Percentiles rank a stretch among this genome's conserved stretches.
phyloP scores from a whole-genome alignment of 2,797 vertebrate genomes.

The Melanotaenia maccullochi region DNA sequence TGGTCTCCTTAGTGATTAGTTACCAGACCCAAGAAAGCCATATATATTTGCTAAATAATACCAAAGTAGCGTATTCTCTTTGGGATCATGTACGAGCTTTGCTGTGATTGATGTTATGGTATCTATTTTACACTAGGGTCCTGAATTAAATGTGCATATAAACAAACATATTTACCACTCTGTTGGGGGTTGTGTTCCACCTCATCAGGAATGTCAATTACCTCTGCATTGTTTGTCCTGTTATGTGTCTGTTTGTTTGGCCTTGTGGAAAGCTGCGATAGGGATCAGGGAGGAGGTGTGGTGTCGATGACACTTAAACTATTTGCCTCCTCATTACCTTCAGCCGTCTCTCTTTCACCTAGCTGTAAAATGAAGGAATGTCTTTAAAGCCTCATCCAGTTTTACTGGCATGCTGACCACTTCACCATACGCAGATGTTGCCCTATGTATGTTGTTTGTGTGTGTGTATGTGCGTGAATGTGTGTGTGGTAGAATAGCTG shows the following conservation, averaged over 20 bases:
- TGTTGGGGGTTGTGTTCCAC: slow-evolving; percentile 58
- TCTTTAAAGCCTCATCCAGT: slow-evolving; percentile 81
- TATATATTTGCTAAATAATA: slow-evolving; percentile 5
- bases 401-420: slow-evolving; percentile 76
- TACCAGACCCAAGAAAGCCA: neutral
- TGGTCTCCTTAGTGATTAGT: neutral
- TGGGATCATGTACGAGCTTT: slow-evolving; percentile 20
- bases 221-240: slow-evolving; percentile 60
- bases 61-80: slow-evolving; percentile 17
- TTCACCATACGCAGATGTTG: slow-evolving; percentile 81
- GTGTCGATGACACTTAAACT: slow-evolving; percentile 58
- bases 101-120: slow-evolving; percentile 9
- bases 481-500: slow-evolving; percentile 13
- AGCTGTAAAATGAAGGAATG: slow-evolving; percentile 78
- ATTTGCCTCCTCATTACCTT: slow-evolving; percentile 70
- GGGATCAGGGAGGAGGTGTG: slow-evolving; percentile 58
- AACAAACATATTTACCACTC: slow-evolving; percentile 47
- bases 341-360: slow-evolving; percentile 61
- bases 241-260: slow-evolving; percentile 63
- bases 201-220: slow-evolving; percentile 77
- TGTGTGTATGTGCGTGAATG: slow-evolving; percentile 24
- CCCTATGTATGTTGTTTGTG: slow-evolving; percentile 15
- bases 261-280: slow-evolving; percentile 69
- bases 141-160: slow-evolving; percentile 22
- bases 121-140: slow-evolving; percentile 6